Evolutionary conservation across 2,888 invertebrate species (phyloP), one percentile per base, ranked within the genome.

Genomic region (Unio pictorum): DNA sequence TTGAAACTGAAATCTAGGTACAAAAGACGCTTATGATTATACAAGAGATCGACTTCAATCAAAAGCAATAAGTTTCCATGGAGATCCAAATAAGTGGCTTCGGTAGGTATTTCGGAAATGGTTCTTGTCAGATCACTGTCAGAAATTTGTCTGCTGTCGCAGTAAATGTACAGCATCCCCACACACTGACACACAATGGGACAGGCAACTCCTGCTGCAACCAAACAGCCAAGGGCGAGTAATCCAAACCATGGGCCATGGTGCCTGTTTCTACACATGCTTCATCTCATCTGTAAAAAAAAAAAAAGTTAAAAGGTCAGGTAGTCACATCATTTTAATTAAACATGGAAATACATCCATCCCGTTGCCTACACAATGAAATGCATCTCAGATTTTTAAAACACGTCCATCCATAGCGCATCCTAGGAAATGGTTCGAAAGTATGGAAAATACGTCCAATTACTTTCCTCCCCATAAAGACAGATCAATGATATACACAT

Each of bases 61-160:
- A 63, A 58, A 34, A 74, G 67, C 20, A 82, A 64, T 2, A 61
- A 61, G 64, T 82, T 82, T 59, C 73, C 55, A 69, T 81, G 81
- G 8, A 85, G 72, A 67, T 85, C 85, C 7, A 85, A 76, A 55
- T 81, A 80, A n/a, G 81, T 79, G 8, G 80, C 78, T 20, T 74
- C 71, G 28, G 61, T 23, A 8, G 84, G 79, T 15, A 83, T 72
- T 20, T 56, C 34, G 11, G 61, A n/a, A 11, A 83, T 30, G 11
- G 81, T 66, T 0, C 60, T 62, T 2, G 28, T 23, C n/a, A 85
- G 59, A 11, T 77, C 65, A 17, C 63, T 64, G 59, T 79, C 75
- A 4, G 71, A 70, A 45, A 85, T 67, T 18, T 75, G 69, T 1
- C 66, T 59, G 56, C 72, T 69, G 66, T 82, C 78, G 69, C 85